phyloP scores from a whole-genome alignment of 2,113 vertebrate genomes.

The Prolemur simus region DNA sequence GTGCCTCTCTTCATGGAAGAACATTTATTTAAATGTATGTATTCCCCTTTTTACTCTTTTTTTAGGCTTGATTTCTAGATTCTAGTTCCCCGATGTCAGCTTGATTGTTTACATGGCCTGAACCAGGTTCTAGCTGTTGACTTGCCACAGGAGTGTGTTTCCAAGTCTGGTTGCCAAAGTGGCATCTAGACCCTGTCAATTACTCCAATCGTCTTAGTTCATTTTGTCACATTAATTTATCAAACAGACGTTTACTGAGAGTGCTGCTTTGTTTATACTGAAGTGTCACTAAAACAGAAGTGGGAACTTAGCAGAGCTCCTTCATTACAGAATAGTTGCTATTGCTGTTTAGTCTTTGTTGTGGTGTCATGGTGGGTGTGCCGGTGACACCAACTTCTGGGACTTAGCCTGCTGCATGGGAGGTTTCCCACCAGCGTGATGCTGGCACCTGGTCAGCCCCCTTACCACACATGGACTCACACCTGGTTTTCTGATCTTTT shows the following conservation, averaged over 20 bases:
- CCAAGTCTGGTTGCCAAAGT: neutral
- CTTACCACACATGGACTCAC: neutral
- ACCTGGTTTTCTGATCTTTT: neutral
- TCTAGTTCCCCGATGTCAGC: neutral
- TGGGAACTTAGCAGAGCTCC: neutral
- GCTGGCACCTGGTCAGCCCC: neutral
- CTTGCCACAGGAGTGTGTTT: neutral
- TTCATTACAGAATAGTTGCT: neutral
- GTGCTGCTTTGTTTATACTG: neutral
- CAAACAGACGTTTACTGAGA: neutral
- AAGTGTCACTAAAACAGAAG: neutral
- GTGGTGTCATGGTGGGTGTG: neutral
- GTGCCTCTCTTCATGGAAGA: neutral
- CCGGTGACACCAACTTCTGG: neutral
- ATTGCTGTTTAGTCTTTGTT: neutral
- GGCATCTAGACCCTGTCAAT: neutral
- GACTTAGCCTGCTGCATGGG: neutral
- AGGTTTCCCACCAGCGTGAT: neutral
- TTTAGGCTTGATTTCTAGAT: neutral
- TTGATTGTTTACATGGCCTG: neutral
- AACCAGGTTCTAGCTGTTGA: neutral
- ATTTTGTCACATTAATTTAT: neutral
- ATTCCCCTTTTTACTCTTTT: neutral
- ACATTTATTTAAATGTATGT: neutral
- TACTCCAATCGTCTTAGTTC: neutral